phyloP scores from a whole-genome alignment of 1,140 invertebrate genomes.

The Leucophenga varia region DNA sequence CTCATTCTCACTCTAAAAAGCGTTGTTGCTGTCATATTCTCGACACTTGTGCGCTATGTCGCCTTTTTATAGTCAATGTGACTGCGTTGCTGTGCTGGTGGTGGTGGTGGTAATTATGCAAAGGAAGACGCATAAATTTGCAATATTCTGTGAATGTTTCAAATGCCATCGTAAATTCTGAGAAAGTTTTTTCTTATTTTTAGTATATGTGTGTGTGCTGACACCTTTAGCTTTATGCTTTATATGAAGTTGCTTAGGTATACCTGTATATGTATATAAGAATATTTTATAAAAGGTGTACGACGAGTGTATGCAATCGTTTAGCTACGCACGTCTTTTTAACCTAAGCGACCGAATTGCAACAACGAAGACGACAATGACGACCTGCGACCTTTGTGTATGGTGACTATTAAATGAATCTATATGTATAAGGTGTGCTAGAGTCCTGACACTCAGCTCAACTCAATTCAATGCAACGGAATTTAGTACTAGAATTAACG shows the following conservation, averaged over 20 bases:
- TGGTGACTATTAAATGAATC: background rate
- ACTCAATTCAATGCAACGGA: slow-evolving; percentile 5
- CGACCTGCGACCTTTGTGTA: background rate
- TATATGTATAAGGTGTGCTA: slow-evolving; percentile 2
- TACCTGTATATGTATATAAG: no score
- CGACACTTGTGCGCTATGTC: slow-evolving; percentile 19
- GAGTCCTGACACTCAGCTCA: slow-evolving; percentile 18
- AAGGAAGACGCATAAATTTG: slow-evolving; percentile 53
- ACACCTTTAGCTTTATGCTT: no score
- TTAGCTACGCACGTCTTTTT: no score
- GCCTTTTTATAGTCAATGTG: background rate
- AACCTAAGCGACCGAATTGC: slow-evolving; percentile 7
- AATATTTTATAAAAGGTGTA: no score
- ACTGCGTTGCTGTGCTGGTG: slow-evolving; percentile 2
- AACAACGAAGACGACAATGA: slow-evolving; percentile 22
- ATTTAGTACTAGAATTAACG: slow-evolving; percentile 21
- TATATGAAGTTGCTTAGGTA: no score
- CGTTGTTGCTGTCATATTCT: no score
- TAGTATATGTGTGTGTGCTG: no score
- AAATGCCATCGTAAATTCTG: slow-evolving; percentile 50
- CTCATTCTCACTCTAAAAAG: no score
- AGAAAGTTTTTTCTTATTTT: slow-evolving; percentile 45
- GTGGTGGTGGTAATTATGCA: slow-evolving; percentile 40
- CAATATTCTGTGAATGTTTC: slow-evolving; percentile 46
- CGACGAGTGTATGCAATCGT: no score